A percentile compares a stretch with the other conserved stretches of the same genome.
These are phyloP conservation scores for Myanophis thanlyinensis DNA, from an alignment of 2,113 vertebrate species.

Conservation along the genomic window DNA sequence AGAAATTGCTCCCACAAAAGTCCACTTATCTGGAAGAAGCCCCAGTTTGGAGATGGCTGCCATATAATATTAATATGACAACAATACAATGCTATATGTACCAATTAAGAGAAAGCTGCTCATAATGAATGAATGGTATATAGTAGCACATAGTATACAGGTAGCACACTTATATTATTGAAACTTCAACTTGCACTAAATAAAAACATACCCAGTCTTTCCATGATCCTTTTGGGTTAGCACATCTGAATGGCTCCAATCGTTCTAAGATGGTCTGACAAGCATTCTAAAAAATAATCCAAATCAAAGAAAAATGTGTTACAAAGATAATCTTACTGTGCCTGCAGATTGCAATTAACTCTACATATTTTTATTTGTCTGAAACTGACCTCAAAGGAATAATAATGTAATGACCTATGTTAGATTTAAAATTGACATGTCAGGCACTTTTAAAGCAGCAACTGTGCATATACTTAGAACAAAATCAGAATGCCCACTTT, in stretches of 20 bases:
- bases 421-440: background rate
- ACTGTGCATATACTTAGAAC: background rate
- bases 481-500: background rate
- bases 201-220: slow-evolving; percentile 83
- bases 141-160: accelerated
- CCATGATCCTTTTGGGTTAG: slow-evolving; percentile 85
- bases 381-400: background rate
- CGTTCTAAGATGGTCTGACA: slow-evolving; percentile 82
- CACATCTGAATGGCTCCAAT: slow-evolving; percentile 80
- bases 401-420: too few relatives aligned
- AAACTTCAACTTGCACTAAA: background rate
- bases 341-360: background rate
- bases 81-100: background rate
- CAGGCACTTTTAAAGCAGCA: background rate
- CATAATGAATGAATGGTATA: background rate
- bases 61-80: background rate
- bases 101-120: background rate
- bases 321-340: background rate
- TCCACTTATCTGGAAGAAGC: background rate
- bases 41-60: background rate
- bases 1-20: background rate
- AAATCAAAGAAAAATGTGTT: background rate
- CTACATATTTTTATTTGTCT: background rate
- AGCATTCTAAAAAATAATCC: slow-evolving; percentile 71
- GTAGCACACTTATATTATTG: background rate